phyloP scores from a whole-genome alignment of 1,140 invertebrate genomes.

The Trypoxylus dichotomus region DNA sequence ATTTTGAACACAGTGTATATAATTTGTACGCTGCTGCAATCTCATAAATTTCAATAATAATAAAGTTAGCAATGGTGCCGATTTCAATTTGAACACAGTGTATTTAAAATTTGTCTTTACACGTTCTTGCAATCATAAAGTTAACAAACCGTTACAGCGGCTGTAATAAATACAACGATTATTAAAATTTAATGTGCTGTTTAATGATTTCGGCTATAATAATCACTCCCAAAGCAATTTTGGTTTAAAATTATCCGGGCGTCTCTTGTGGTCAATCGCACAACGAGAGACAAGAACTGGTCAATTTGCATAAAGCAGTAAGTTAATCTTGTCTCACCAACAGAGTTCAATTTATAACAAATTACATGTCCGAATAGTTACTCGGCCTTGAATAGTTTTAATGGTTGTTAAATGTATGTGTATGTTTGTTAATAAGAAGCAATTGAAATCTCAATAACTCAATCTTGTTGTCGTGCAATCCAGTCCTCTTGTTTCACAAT shows the following conservation, averaged over 20 bases:
- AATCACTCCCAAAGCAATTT: neutral
- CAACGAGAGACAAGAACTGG: neutral
- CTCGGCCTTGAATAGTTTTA: conserved; percentile 12
- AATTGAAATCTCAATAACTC: conserved; percentile 23
- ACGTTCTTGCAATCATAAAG: neutral
- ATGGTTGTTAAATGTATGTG: conserved; percentile 1
- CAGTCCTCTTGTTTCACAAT: neutral
- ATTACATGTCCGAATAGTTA: conserved; percentile 5
- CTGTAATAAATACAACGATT: neutral
- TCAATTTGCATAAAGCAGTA: conserved; percentile 13
- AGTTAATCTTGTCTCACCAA: conserved; percentile 1
- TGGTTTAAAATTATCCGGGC: neutral
- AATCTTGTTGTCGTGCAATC: neutral
- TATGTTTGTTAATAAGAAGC: conserved; percentile 1
- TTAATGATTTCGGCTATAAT: neutral
- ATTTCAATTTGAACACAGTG: too few relatives aligned
- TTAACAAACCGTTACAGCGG: neutral
- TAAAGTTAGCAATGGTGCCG: too few relatives aligned
- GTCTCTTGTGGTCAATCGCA: neutral
- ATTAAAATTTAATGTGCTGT: neutral
- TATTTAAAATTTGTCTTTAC: neutral
- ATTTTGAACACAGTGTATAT: too few relatives aligned
- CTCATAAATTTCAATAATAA: too few relatives aligned
- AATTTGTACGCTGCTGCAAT: too few relatives aligned
- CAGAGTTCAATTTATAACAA: conserved; percentile 19